These are phyloP conservation scores for Romanogobio albipinnatus DNA, from an alignment of 2,113 vertebrate genomes.

Conservation along the genomic window DNA sequence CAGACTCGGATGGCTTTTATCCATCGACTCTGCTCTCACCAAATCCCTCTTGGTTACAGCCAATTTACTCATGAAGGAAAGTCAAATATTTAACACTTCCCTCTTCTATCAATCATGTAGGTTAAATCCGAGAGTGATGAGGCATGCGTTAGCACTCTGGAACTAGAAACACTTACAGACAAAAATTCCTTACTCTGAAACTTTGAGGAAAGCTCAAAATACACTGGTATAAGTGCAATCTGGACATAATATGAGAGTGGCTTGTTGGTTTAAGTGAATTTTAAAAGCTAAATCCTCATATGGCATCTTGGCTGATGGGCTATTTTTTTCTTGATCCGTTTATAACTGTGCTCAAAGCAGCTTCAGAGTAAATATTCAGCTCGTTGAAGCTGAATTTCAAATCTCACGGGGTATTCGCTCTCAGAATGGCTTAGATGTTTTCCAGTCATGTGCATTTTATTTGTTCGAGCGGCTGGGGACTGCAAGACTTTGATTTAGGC, in stretches of 20 bases:
- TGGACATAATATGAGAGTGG: slow-evolving; percentile 19
- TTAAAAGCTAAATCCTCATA: slow-evolving; percentile 25
- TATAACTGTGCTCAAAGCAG: slow-evolving; percentile 2
- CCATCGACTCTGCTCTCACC: neutral
- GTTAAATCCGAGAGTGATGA: slow-evolving; percentile 11
- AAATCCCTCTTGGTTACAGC: slow-evolving; percentile 16
- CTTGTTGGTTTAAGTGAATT: slow-evolving; percentile 24
- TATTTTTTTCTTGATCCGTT: slow-evolving; percentile 8
- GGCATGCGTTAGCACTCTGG: neutral
- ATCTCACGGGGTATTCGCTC: neutral
- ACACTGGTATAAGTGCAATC: neutral
- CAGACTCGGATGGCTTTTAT: slow-evolving; percentile 1
- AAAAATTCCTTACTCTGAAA: neutral
- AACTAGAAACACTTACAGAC: slow-evolving; percentile 6
- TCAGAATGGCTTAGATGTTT: neutral
- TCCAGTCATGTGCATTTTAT: slow-evolving; percentile 9
- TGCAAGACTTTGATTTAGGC: neutral
- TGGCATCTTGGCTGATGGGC: slow-evolving; percentile 20
- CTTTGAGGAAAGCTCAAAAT: slow-evolving; percentile 13
- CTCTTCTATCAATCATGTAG: neutral
- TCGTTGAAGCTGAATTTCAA: neutral
- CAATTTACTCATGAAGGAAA: slow-evolving; percentile 27
- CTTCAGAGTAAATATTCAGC: slow-evolving; percentile 8
- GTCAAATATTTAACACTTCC: slow-evolving; percentile 12
- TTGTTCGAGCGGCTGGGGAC: neutral